Percentiles rank a stretch among this genome's conserved stretches.
phyloP scores from a whole-genome alignment of 2,888 invertebrate species.

The Polymixis lichenea region DNA sequence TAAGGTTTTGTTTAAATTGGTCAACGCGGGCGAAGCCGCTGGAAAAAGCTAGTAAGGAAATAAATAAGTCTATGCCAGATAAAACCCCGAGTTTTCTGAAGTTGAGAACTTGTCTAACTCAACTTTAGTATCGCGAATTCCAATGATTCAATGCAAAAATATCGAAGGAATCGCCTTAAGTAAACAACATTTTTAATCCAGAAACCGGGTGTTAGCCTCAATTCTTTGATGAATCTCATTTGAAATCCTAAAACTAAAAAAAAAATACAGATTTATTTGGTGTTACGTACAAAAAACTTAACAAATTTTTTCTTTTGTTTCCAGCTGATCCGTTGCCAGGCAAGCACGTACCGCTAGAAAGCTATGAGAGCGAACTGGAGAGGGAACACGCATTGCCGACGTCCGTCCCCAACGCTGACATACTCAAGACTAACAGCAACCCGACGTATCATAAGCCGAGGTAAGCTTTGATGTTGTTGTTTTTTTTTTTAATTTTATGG shows the following conservation, averaged over 20 bases:
- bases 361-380: conserved; percentile 93
- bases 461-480: conserved; percentile 73
- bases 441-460: conserved; percentile 94
- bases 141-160: not conserved
- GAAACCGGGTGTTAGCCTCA: not conserved
- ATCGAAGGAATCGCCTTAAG: not conserved
- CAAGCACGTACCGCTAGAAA: conserved; percentile 89
- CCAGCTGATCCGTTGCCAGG: conserved; percentile 89
- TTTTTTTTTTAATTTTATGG: not conserved
- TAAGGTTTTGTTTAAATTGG: no score
- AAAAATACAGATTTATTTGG: conserved; percentile 8
- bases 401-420: conserved; percentile 94
- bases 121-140: not conserved
- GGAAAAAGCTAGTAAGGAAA: not conserved
- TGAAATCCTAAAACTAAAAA: not conserved
- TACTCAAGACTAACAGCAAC: conserved; percentile 94
- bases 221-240: not conserved
- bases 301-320: conserved; percentile 70
- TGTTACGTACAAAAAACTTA: conserved; percentile 24
- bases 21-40: no score
- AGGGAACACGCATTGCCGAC: conserved; percentile 94
- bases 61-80: not conserved
- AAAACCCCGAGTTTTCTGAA: not conserved
- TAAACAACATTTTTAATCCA: not conserved
- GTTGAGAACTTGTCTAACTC: not conserved